phyloP scores from a whole-genome alignment of 2,797 vertebrate genomes.

The Caiman crocodilus region DNA sequence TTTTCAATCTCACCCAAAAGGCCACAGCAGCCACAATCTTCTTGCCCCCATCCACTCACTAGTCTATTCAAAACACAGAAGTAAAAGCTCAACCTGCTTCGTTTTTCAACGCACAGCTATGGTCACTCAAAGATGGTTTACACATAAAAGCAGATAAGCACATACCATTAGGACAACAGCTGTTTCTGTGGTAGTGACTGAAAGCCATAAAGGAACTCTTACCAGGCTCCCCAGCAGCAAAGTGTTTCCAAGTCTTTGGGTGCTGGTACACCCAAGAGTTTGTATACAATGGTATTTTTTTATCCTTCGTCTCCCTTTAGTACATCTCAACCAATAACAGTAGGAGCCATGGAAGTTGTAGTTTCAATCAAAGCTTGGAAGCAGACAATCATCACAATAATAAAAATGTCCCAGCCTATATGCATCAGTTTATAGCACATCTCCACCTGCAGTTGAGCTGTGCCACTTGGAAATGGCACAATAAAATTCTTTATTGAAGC shows the following conservation, averaged over 20 bases:
- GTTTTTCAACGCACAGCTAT: neutral
- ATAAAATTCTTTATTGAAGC: rapidly evolving
- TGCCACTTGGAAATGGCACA: neutral
- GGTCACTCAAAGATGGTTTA: slow-evolving; percentile 1
- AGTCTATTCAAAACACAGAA: slow-evolving; percentile 29
- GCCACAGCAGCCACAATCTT: neutral
- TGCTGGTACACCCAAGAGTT: neutral
- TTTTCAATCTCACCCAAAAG: slow-evolving; percentile 24
- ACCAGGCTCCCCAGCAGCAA: neutral
- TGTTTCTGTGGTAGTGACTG: rapidly evolving
- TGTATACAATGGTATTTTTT: slow-evolving; percentile 20
- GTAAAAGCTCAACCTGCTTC: slow-evolving; percentile 17
- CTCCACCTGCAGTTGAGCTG: neutral
- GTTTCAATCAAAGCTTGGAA: slow-evolving; percentile 29
- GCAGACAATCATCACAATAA: neutral
- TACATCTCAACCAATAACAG: neutral
- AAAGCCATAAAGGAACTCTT: neutral
- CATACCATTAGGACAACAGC: neutral
- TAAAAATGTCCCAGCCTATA: neutral
- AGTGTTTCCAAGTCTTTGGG: neutral
- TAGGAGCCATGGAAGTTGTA: slow-evolving; percentile 14
- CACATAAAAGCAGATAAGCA: neutral
- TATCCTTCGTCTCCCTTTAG: slow-evolving; percentile 13
- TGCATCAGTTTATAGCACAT: neutral
- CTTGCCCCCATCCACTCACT: neutral